phyloP scores from a whole-genome alignment of 2,797 vertebrate species.

The Psittacula echo region DNA sequence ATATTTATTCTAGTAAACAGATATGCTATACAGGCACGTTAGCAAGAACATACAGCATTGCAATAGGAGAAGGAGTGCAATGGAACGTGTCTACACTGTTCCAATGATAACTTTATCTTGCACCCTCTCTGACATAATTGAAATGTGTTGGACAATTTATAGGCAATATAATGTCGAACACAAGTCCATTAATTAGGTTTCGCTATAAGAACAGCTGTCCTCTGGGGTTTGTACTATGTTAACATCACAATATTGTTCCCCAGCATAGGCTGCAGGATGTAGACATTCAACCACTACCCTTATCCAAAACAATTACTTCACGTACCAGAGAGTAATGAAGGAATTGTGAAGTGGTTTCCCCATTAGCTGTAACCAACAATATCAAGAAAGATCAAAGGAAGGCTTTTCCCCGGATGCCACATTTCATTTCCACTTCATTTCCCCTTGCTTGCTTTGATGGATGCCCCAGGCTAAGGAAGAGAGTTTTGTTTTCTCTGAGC shows the following conservation, averaged over 20 bases:
- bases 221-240: neutral
- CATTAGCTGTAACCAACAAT: conserved; percentile 3
- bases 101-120: neutral
- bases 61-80: neutral
- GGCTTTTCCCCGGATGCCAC: conserved; percentile 9
- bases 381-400: conserved; percentile 28
- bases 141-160: neutral
- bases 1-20: neutral
- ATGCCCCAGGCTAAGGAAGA: conserved; percentile 2
- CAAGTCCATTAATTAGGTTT: neutral
- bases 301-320: neutral
- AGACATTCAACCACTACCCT: neutral
- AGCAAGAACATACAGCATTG: neutral
- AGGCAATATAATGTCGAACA: neutral
- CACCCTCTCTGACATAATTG: neutral
- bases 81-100: neutral
- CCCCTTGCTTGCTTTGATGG: conserved; percentile 12
- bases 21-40: neutral
- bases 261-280: neutral
- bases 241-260: neutral
- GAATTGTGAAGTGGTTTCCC: conserved; percentile 6
- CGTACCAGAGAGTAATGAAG: neutral
- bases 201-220: neutral
- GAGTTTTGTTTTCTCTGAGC: neutral
- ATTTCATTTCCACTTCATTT: conserved; percentile 54